Evolutionary conservation across 2,113 vertebrate genomes (phyloP), one percentile per base, ranked within the genome.

Genomic region (Harpagus bidentatus): DNA sequence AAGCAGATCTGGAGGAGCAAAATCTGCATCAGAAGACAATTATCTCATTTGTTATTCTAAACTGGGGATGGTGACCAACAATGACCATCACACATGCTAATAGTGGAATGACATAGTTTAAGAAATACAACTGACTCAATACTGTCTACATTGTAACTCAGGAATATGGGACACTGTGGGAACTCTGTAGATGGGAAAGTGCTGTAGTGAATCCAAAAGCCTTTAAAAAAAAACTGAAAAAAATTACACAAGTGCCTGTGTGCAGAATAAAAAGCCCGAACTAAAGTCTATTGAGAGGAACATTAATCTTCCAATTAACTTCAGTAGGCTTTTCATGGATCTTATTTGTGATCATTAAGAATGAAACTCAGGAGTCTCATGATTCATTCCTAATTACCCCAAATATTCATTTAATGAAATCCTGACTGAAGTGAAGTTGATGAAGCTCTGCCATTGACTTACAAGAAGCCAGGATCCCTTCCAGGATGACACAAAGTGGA

Each of bases 331-430:
- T 91, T 91, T 63, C 84, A 72, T 58, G 73, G 84, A 90, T 93
- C 84, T 63, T 90, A 26, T 72, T 91, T 87, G 56, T 76, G 40
- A 91, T 90, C 61, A 85, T 89, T 93, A 94, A 92, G 52, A 91
- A 72, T 25, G 82, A 82, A 93, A 91, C 87, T 22, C 65, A 82
- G 19, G 84, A 95, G 84, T 77, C 87, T 93, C 40, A 65, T 90
- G 92, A 94, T 82, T 94, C 3, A 18, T 93, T 78, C 15, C n/a
- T 95, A 91, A 95, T 95, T 94, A 95, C 22, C 40, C 48, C 66
- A 89, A 94, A 96, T 93, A 93, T 40, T 93, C 69, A 76, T 87
- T 94, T 85, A 89, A 94, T 89, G 81, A 80, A 93, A 76, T 85
- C 34, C 48, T 79, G 43, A 79, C 47, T 90, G 34, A 58, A 84